Evolutionary conservation across 2,797 vertebrate species (phyloP).

Genomic region (Neosalanx taihuensis): DNA sequence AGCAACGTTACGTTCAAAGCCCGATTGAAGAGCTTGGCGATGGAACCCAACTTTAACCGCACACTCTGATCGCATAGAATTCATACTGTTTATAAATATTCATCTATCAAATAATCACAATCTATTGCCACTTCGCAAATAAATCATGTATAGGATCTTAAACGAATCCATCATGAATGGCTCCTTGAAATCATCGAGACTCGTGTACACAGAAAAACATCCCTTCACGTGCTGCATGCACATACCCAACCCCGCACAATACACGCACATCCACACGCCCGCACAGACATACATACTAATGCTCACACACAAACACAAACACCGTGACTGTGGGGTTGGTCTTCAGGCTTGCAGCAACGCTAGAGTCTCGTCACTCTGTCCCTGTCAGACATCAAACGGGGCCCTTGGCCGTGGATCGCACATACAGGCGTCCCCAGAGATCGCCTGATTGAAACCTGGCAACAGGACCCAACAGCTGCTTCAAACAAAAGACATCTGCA

Average conservation of each 20-base stretch:
- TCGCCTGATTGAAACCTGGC: constrained; percentile 96
- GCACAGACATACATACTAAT: not conserved
- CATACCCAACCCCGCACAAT: not conserved
- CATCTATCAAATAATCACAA: constrained; percentile 6
- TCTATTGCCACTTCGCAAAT: constrained; percentile 15
- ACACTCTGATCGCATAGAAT: not conserved
- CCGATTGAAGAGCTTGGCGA: not conserved
- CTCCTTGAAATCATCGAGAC: not conserved
- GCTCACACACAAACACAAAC: not conserved
- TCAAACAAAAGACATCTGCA: constrained; percentile 99
- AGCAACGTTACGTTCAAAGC: not conserved
- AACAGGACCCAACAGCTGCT: constrained; percentile 96
- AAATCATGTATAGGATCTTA: constrained; percentile 9
- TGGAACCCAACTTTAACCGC: not conserved
- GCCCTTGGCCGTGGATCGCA: constrained; percentile 78
- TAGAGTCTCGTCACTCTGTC: constrained; percentile 55
- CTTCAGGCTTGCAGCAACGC: constrained; percentile 25
- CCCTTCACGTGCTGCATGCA: not conserved
- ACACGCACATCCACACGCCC: not conserved
- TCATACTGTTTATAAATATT: not conserved
- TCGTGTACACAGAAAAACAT: constrained; percentile 3
- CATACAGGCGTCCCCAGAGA: constrained; percentile 74
- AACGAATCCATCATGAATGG: not conserved
- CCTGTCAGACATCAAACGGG: constrained; percentile 78
- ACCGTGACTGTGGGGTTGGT: constrained; percentile 39